A percentile compares a stretch with the other conserved stretches of the same genome.
Conservation (phyloP, 1,140 invertebrate genomes). For the Drosophila obscura region DNA sequence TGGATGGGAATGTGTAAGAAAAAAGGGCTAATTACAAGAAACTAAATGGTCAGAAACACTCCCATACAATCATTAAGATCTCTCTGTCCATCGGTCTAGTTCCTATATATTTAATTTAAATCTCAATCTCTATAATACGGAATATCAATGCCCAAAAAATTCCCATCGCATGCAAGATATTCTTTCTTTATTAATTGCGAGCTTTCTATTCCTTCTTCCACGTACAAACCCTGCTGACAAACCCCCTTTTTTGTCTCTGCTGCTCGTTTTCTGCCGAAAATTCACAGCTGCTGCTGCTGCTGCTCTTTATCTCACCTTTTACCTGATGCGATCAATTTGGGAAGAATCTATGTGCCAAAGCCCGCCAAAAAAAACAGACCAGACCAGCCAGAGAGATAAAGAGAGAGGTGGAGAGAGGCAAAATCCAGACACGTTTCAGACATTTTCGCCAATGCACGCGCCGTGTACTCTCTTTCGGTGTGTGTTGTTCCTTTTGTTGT, state of each 20-base stretch:
- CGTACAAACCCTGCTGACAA: conserved; percentile 23
- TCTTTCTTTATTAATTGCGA: not conserved
- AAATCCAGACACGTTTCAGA: conserved; percentile 64
- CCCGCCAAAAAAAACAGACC: conserved; percentile 48
- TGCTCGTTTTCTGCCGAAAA: not conserved
- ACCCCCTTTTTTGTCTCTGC: conserved; percentile 51
- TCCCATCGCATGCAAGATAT: too few species aligned
- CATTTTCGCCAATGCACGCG: conserved; percentile 69
- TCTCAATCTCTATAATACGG: too few species aligned
- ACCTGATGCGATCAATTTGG: conserved; percentile 71
- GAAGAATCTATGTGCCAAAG: conserved; percentile 39
- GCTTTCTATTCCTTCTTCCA: conserved; percentile 15
- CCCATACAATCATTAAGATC: too few species aligned
- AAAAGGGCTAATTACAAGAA: too few species aligned
- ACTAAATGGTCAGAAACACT: too few species aligned
- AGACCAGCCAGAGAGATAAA: not conserved
- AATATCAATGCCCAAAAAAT: too few species aligned
- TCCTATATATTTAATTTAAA: too few species aligned
- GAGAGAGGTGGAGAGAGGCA: conserved; percentile 14
- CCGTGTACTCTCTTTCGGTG: conserved; percentile 35
- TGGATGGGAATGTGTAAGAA: too few species aligned
- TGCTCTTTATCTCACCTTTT: conserved; percentile 36
- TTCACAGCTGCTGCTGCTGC: conserved; percentile 50
- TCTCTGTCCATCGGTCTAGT: too few species aligned
- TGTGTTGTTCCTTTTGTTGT: conserved; percentile 35